Evolutionary conservation across 2,113 vertebrate species (phyloP), one percentile per base, ranked within the genome.

Genomic region (Gadus macrocephalus): DNA sequence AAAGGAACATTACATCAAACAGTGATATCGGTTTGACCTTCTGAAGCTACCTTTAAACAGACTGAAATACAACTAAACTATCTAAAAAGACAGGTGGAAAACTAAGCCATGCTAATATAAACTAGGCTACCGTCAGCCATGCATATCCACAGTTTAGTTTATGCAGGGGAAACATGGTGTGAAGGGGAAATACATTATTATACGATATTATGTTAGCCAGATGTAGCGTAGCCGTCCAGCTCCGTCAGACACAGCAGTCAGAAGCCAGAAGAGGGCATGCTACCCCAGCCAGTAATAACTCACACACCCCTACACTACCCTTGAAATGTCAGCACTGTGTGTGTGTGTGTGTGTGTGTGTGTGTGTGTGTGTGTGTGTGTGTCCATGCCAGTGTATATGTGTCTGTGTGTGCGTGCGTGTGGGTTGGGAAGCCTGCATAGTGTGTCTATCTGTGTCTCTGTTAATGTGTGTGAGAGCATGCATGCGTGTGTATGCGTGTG

Each of bases 251-350:
- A 76, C n/a, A 67, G 68, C 12, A 70, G n/a, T 28, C 22, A 63
- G 67, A 80, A 65, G 63, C 85, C 89, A 89, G 86, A 81, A 92
- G 91, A 88, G 87, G 89, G 90, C 78, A 86, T 74, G 79, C 72
- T 86, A 79, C 79, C 85, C 84, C 86, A 84, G 20, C 74, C 67
- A 73, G 75, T 78, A 9, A 58, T n/a, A 58, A 16, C 61, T 17
- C 27, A 68, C 59, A 38, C 0, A 16, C 4, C 3, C 58, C 69
- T 64, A 31, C 66, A 20, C 63, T 38, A 22, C 35, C 61, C 62
- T n/a, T 59, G 19, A 15, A 22, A 22, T 49, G 22, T 31, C 42
- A 49, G 42, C 42, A 49, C 42, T 20, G 11, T 28, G 59, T 69
- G 58, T 59, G 49, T 63, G 63, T 63, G 58, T 19, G n/a, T 63